phyloP scores from a whole-genome alignment of 2,888 invertebrate genomes.

The Strigamia crassipes region DNA sequence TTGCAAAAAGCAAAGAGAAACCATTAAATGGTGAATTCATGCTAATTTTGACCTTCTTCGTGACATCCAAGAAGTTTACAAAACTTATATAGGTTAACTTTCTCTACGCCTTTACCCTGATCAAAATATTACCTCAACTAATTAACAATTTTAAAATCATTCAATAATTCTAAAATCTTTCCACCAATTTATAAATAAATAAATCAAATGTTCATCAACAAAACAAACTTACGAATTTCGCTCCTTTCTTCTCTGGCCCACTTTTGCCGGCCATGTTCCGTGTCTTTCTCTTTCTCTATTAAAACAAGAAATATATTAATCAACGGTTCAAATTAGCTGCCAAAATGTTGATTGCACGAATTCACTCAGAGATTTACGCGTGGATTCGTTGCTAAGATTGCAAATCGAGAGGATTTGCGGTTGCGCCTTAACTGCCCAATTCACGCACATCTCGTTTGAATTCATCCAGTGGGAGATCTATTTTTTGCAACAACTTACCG shows the following conservation, averaged over 20 bases:
- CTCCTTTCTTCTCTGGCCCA: neutral
- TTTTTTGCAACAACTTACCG: neutral
- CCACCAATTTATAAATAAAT: neutral
- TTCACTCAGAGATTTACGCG: neutral
- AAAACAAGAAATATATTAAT: neutral
- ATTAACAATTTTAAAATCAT: neutral
- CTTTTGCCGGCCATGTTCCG: neutral
- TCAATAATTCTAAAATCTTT: neutral
- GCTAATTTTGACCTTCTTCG: constrained; percentile 3
- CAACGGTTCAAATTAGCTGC: neutral
- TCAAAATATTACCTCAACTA: too few species aligned
- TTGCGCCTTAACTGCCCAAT: constrained; percentile 16
- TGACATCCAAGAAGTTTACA: neutral
- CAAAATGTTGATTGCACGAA: neutral
- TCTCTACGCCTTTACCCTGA: neutral
- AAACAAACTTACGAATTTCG: constrained; percentile 14
- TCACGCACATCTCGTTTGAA: constrained; percentile 21
- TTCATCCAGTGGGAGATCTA: neutral
- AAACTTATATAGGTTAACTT: constrained; percentile 21
- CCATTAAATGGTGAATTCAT: neutral
- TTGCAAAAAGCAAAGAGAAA: neutral
- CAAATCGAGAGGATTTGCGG: constrained; percentile 1
- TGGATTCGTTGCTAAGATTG: neutral
- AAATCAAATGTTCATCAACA: neutral
- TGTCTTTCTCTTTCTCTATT: neutral